phyloP scores from a whole-genome alignment of 2,113 vertebrate genomes.

The Mus spicilegus region DNA sequence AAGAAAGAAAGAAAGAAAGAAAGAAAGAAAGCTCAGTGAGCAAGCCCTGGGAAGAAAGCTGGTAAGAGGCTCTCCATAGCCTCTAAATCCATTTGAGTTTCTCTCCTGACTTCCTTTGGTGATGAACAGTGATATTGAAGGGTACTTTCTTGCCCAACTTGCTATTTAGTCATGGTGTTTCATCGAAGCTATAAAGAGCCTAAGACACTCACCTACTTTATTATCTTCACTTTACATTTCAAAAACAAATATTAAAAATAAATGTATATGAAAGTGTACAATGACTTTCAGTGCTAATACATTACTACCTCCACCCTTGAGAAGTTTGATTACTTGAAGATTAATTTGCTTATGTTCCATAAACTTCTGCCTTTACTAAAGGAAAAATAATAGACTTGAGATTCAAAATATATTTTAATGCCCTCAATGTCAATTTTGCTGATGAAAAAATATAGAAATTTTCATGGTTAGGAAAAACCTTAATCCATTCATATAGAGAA shows the following conservation, averaged over 20 bases:
- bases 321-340: conserved; percentile 24
- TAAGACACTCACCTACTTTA: neutral
- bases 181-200: neutral
- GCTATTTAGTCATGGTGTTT: neutral
- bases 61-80: neutral
- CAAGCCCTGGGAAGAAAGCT: neutral
- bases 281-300: conserved; percentile 15
- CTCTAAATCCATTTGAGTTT: neutral
- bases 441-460: neutral
- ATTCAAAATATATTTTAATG: conserved; percentile 37
- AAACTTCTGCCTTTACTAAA: neutral
- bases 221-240: conserved; percentile 38
- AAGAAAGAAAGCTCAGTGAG: neutral
- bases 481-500: neutral
- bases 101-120: neutral
- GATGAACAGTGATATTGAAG: neutral
- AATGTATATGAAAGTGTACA: neutral
- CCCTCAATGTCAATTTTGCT: neutral
- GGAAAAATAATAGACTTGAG: neutral
- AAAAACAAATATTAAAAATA: neutral
- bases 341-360: conserved; percentile 34
- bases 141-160: neutral
- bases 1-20: too few relatives aligned
- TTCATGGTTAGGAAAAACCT: neutral
- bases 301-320: neutral